A percentile compares a stretch with the other conserved stretches of the same genome.
Evolutionary conservation across 2,797 vertebrate species (phyloP).

Genomic region (Menidia menidia): DNA sequence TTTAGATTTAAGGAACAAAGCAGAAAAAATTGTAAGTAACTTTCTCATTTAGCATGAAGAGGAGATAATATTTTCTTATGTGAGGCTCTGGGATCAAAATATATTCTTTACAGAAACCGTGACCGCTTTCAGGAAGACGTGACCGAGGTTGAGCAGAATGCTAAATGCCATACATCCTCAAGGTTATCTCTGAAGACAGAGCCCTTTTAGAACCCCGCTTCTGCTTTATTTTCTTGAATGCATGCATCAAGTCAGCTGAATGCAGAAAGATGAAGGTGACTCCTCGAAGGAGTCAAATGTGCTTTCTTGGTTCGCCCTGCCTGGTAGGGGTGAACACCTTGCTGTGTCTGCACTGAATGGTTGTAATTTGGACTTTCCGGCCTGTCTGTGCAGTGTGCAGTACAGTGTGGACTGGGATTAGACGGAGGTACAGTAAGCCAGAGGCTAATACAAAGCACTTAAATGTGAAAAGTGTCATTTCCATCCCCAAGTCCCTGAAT

Average conservation of each 20-base stretch:
- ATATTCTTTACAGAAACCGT: conserved; percentile 79
- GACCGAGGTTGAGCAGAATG: conserved; percentile 80
- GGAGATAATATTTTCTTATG: conserved; percentile 75
- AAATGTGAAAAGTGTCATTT: conserved; percentile 82
- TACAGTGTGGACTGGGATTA: conserved; percentile 62
- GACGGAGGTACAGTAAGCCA: conserved; percentile 77
- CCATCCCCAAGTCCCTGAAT: conserved; percentile 80
- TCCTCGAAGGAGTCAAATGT: conserved; percentile 72
- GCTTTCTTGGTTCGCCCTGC: conserved; percentile 56
- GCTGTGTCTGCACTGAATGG: conserved; percentile 67
- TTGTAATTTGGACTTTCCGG: conserved; percentile 49
- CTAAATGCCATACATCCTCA: conserved; percentile 84
- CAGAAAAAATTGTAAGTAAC: conserved; percentile 49
- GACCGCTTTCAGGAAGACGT: conserved; percentile 75
- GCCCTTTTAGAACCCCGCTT: conserved; percentile 79
- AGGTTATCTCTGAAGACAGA: conserved; percentile 85
- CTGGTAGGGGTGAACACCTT: conserved; percentile 59
- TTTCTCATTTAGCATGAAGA: conserved; percentile 76
- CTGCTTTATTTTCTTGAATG: conserved; percentile 81
- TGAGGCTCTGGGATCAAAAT: conserved; percentile 76
- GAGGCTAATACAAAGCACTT: conserved; percentile 79
- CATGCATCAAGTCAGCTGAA: conserved; percentile 80
- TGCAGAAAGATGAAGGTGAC: conserved; percentile 81
- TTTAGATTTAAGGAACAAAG: conserved; percentile 72
- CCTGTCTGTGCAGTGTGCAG: conserved; percentile 36